phyloP scores from a whole-genome alignment of 2,113 vertebrate genomes.

The Elanus axillaris region DNA sequence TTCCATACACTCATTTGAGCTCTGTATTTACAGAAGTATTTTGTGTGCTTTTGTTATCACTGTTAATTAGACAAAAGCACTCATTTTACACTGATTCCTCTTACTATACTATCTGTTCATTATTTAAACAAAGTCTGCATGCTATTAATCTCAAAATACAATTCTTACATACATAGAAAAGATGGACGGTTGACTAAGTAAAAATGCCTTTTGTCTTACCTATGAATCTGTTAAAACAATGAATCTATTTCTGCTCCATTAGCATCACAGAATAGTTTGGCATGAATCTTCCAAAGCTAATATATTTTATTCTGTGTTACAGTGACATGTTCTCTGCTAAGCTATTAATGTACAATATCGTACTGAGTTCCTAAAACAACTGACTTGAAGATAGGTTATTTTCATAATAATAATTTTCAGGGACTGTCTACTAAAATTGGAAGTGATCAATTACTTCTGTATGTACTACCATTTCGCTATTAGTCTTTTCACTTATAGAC shows the following conservation, averaged over 20 bases:
- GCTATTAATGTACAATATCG: not conserved
- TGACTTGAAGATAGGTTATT: not conserved
- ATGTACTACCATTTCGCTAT: not conserved
- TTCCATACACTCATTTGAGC: not conserved
- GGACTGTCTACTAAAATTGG: not conserved
- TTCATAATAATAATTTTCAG: not conserved
- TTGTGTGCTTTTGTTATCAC: not conserved
- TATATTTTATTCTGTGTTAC: not conserved
- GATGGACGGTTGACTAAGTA: not conserved
- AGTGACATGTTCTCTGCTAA: not conserved
- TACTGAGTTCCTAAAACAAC: not conserved
- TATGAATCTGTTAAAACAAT: not conserved
- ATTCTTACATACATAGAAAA: not conserved
- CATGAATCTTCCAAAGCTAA: not conserved
- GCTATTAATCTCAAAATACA: not conserved
- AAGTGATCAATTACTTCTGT: not conserved
- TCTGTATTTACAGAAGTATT: not conserved
- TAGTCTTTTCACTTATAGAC: not conserved
- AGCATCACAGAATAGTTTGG: not conserved
- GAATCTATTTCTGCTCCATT: not conserved
- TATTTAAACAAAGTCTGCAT: not conserved
- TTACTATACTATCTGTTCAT: not conserved
- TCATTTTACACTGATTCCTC: not conserved
- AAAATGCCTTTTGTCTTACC: not conserved
- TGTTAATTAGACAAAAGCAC: not conserved